Base-by-base conservation (phyloP, 2,797 vertebrate species). In the Bovichtus diacanthus region DNA sequence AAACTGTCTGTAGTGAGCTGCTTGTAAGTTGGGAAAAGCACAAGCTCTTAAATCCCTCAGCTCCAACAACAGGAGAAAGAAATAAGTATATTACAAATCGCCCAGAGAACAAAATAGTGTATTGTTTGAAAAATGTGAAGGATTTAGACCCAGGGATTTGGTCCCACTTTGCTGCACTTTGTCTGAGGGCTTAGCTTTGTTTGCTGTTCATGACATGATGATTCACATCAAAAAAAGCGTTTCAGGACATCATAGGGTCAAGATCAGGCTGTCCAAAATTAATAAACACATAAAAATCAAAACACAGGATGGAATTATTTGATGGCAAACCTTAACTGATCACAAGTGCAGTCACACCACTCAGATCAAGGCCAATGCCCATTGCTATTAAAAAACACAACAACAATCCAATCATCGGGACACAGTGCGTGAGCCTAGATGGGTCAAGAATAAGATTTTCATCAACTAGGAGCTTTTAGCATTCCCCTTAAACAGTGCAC, bases 91-190 rank as follows among this genome's bases (percentile, higher is more conserved):
- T 87, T 90, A 88, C 64, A 86, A 89, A 91, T 81, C n/a, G 56
- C 86, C 77, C 81, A 61, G 65, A 74, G 85, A 79, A 83, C 75
- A 87, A 88, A 92, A 91, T 83, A 84, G 84, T 83, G 83, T 83
- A 85, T 90, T 92, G 84, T 90, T 88, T 81, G 87, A 88, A 84
- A 90, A 90, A 89, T 88, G 73, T 87, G 79, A 78, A 74, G 86
- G 88, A 93, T 92, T 94, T 90, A 77, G 74, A 83, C 53, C 64
- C 46, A 58, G 83, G 88, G 88, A 88, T 93, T 92, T 89, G 83
- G 75, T 83, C 75, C 79, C 81, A 85, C 83, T 88, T 86, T 84
- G 61, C 82, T 84, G 80, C 81, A 86, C 85, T 93, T 87, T 87
- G 87, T 91, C 84, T 83, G 65, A 78, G 74, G 78, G 89, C 82